These are phyloP conservation scores for Amblyornis subalaris DNA, from an alignment of 2,113 vertebrate genomes.

Conservation along the genomic window DNA sequence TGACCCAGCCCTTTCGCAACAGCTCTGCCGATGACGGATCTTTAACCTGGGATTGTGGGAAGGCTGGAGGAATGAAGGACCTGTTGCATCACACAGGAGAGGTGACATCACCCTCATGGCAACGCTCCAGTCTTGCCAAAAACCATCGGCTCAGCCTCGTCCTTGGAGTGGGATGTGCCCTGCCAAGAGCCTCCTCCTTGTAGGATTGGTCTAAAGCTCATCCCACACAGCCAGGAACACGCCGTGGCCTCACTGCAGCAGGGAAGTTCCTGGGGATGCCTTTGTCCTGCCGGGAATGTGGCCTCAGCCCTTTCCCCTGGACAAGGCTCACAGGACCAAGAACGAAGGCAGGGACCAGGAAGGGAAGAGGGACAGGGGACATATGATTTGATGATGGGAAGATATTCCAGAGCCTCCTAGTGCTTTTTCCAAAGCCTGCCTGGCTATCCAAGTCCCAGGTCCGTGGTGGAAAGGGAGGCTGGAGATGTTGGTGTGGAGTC, in stretches of 20 bases:
- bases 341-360: not conserved
- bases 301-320: not conserved
- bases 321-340: fast-evolving
- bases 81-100: not conserved
- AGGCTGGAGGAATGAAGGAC: not conserved
- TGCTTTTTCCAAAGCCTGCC: not conserved
- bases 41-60: not conserved
- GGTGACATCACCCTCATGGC: not conserved
- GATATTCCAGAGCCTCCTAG: not conserved
- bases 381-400: not conserved
- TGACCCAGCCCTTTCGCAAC: not conserved
- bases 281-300: not conserved
- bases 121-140: not conserved
- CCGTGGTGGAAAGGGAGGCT: not conserved
- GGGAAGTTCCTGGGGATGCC: fast-evolving
- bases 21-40: fast-evolving
- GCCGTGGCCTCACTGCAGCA: not conserved
- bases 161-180: not conserved
- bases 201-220: not conserved
- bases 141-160: fast-evolving
- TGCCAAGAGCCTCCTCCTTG: not conserved
- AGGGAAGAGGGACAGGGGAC: not conserved
- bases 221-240: not conserved
- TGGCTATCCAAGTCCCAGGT: not conserved
- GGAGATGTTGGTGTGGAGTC: not conserved